Evolutionary conservation across 2,113 vertebrate species (phyloP).

Genomic region (Jaculus jaculus): DNA sequence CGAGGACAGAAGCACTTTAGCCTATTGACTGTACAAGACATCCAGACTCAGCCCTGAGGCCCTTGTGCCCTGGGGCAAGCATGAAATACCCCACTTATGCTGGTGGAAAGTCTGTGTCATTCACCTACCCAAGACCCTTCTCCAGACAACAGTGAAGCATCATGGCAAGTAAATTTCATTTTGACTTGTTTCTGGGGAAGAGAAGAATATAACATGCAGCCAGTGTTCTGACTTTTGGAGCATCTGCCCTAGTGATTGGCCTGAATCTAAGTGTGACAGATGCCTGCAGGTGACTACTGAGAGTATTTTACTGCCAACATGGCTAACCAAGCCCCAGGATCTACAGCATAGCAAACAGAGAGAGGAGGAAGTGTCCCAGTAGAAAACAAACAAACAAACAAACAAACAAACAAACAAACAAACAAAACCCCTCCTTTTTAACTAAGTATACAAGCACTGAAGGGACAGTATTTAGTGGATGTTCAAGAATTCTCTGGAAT

Average conservation of each 20-base stretch:
- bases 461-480: not conserved
- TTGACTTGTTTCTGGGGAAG: not conserved
- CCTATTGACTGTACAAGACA: not conserved
- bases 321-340: not conserved
- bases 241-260: not conserved
- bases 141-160: not conserved
- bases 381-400: not conserved
- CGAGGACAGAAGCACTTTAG: not conserved
- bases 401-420: too few species aligned
- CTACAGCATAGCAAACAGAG: not conserved
- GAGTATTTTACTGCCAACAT: not conserved
- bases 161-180: not conserved
- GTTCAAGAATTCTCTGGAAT: not conserved
- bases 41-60: not conserved
- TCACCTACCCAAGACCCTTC: not conserved
- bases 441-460: not conserved
- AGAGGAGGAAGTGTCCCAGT: not conserved
- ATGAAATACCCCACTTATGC: not conserved
- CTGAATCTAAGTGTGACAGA: not conserved
- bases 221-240: not conserved
- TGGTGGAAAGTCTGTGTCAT: not conserved
- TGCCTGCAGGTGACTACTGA: too few species aligned
- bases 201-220: not conserved
- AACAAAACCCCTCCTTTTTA: not conserved
- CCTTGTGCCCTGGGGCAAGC: not conserved